Conservation (phyloP, 2,888 invertebrate species). For the Cylloceria caligata region DNA sequence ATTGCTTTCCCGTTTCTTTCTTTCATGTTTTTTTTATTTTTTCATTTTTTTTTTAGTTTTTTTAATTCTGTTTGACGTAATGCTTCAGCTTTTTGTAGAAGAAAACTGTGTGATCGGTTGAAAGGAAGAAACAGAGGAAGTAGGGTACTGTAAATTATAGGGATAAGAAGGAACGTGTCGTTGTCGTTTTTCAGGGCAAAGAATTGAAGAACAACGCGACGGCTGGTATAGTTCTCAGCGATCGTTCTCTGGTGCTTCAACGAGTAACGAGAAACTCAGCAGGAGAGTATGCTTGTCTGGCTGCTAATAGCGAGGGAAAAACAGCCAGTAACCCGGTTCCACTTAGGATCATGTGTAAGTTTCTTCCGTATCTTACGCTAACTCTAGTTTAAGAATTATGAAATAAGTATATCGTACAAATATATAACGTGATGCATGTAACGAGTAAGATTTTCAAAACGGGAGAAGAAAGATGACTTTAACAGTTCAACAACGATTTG, state of each 20-base stretch:
- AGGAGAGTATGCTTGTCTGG: constrained; percentile 95
- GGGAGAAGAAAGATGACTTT: background rate
- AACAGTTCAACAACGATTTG: too few species aligned
- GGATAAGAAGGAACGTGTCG: constrained; percentile 14
- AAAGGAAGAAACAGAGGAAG: background rate
- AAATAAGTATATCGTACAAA: background rate
- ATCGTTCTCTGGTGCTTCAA: constrained; percentile 94
- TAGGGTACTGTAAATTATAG: constrained; percentile 4
- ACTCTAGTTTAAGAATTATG: background rate
- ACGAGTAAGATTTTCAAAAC: background rate
- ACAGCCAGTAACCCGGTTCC: constrained; percentile 85
- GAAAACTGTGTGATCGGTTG: background rate
- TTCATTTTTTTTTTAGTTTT: background rate
- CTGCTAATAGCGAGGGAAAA: constrained; percentile 94
- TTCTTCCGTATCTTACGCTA: constrained; percentile 32
- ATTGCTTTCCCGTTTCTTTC: background rate
- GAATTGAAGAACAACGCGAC: constrained; percentile 94
- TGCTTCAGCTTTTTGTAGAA: background rate
- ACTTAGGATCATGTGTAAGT: constrained; percentile 86
- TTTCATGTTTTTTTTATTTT: background rate
- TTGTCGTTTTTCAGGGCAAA: constrained; percentile 87
- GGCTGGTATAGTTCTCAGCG: constrained; percentile 93
- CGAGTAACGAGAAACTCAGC: constrained; percentile 92
- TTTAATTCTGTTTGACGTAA: constrained; percentile 15
- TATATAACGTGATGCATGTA: background rate